These are phyloP conservation scores for Chlorocebus sabaeus DNA, from an alignment of 2,113 vertebrate genomes.

Conservation along the genomic window DNA sequence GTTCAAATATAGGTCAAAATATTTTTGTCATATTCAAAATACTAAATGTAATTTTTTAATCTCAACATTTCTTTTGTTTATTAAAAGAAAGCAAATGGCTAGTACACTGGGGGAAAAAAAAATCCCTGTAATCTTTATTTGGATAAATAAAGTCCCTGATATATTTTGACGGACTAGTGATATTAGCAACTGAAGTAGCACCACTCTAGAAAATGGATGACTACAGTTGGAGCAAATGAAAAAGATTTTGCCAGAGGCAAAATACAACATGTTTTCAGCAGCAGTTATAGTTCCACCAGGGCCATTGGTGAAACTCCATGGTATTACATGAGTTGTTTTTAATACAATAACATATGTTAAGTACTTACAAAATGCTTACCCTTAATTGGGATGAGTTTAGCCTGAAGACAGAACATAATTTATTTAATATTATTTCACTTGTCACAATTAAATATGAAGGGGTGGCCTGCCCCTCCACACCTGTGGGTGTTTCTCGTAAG, in stretches of 20 bases:
- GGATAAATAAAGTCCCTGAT: neutral
- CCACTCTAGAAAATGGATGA: conserved; percentile 51
- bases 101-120: neutral
- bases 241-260: conserved; percentile 60
- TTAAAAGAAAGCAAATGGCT: neutral
- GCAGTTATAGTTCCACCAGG: conserved; percentile 30
- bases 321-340: conserved; percentile 65
- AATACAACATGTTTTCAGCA: conserved; percentile 43
- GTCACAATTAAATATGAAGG: conserved; percentile 72
- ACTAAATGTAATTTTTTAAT: neutral
- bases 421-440: conserved; percentile 59
- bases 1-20: neutral
- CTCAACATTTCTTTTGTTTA: neutral
- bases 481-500: no score
- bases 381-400: conserved; percentile 73
- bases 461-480: no score
- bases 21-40: neutral
- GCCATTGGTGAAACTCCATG: conserved; percentile 26
- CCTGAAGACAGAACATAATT: conserved; percentile 71
- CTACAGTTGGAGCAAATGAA: conserved; percentile 42
- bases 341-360: conserved; percentile 76
- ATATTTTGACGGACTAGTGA: neutral
- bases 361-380: conserved; percentile 67
- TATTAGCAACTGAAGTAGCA: neutral
- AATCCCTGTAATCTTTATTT: neutral